Percentiles rank a stretch among this genome's conserved stretches.
Evolutionary conservation across 2,888 invertebrate species (phyloP).

Genomic region (Drosophila mimica): DNA sequence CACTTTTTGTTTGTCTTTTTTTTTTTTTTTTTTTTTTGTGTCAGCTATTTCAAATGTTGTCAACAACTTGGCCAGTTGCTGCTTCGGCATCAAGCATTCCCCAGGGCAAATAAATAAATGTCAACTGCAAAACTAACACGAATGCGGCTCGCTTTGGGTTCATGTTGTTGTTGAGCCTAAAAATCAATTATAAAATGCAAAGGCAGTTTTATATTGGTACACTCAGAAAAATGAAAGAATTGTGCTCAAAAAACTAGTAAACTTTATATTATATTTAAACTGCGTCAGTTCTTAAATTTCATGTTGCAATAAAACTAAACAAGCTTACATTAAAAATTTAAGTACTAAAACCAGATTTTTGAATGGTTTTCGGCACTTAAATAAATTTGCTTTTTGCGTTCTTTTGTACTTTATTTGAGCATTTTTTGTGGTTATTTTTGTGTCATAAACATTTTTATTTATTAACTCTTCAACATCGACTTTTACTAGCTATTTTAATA

Average conservation of each 20-base stretch:
- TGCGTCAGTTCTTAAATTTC: neutral
- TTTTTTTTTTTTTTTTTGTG: constrained; percentile 50
- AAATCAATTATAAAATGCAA: constrained; percentile 76
- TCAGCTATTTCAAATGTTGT: constrained; percentile 69
- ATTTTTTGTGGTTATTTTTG: no score
- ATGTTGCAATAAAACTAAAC: no score
- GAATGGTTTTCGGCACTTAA: no score
- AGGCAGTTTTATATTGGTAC: constrained; percentile 30
- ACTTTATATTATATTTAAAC: neutral
- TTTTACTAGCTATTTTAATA: neutral
- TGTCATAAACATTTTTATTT: no score
- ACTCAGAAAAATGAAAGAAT: neutral
- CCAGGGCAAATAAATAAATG: constrained; percentile 79
- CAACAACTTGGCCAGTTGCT: constrained; percentile 43
- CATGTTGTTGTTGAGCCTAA: constrained; percentile 52
- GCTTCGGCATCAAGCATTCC: constrained; percentile 55
- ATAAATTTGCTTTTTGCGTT: no score
- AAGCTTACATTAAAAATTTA: no score
- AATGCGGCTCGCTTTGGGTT: constrained; percentile 33
- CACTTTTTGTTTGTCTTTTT: constrained; percentile 19
- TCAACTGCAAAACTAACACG: constrained; percentile 63
- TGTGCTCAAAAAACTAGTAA: neutral
- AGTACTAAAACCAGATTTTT: no score
- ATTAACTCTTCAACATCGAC: no score
- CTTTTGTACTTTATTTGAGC: no score